Conservation (phyloP, 2,113 vertebrate genomes). For the Axis porcinus region DNA sequence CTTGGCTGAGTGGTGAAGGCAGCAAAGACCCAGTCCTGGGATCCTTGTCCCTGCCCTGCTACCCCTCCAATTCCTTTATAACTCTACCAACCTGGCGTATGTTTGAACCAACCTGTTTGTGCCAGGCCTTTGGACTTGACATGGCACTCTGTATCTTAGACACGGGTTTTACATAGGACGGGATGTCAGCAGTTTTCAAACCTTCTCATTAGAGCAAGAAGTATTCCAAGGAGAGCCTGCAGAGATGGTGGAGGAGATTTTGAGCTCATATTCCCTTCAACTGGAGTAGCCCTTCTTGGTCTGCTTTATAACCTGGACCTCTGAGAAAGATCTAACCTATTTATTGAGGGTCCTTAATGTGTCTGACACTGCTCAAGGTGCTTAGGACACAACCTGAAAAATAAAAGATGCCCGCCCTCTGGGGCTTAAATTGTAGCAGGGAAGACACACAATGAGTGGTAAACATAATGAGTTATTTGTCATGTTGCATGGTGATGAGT, state of each 20-base stretch:
- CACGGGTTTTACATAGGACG: not conserved
- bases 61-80: too few relatives aligned
- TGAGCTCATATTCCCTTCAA: not conserved
- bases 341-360: not conserved
- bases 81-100: not conserved
- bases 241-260: not conserved
- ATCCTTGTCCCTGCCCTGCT: not conserved
- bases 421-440: not conserved
- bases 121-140: not conserved
- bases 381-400: not conserved
- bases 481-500: not conserved
- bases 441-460: not conserved
- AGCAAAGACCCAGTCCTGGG: not conserved
- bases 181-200: not conserved
- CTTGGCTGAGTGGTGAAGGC: not conserved
- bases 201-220: not conserved
- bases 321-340: not conserved
- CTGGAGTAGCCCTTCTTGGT: not conserved
- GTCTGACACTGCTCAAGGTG: not conserved
- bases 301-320: not conserved
- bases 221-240: not conserved
- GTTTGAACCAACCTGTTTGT: not conserved
- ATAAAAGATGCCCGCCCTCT: not conserved
- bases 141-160: not conserved
- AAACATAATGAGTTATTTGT: not conserved